phyloP scores from a whole-genome alignment of 2,797 vertebrate species.

The Antrozous pallidus region DNA sequence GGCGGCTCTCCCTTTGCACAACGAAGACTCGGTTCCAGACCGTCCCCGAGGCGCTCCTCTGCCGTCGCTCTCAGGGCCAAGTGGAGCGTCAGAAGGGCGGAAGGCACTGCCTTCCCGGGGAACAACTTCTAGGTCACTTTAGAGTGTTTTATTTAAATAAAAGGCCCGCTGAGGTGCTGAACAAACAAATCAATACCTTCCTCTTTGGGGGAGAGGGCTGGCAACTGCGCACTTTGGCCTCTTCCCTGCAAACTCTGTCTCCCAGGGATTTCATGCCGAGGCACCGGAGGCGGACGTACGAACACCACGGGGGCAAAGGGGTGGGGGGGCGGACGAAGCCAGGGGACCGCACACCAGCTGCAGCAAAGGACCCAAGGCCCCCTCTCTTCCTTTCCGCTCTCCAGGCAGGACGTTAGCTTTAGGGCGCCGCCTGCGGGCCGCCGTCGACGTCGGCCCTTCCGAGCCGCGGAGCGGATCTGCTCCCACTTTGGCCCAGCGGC shows the following conservation, averaged over 20 bases:
- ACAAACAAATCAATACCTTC: neutral
- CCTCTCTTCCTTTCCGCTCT: accelerated
- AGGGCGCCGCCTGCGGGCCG: conserved; percentile 34
- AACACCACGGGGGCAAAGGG: accelerated
- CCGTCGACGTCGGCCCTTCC: neutral
- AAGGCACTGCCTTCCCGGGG: neutral
- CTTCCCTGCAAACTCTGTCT: too few relatives aligned
- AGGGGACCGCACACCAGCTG: too few relatives aligned
- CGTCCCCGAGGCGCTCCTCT: neutral
- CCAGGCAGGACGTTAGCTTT: neutral
- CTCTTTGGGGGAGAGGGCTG: neutral
- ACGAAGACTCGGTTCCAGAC: accelerated
- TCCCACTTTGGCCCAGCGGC: accelerated
- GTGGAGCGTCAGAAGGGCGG: neutral
- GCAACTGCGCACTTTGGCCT: neutral
- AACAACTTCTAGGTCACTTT: neutral
- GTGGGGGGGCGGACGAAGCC: accelerated
- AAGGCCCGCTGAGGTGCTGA: neutral
- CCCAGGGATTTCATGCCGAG: neutral
- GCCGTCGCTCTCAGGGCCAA: neutral
- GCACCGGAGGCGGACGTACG: too few relatives aligned
- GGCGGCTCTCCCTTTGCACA: accelerated
- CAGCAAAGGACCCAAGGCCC: accelerated
- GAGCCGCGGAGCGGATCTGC: accelerated
- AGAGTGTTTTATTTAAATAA: neutral